Evolutionary conservation across 2,797 vertebrate species (phyloP), one percentile per base, ranked within the genome.

Genomic region (Vultur gryphus): DNA sequence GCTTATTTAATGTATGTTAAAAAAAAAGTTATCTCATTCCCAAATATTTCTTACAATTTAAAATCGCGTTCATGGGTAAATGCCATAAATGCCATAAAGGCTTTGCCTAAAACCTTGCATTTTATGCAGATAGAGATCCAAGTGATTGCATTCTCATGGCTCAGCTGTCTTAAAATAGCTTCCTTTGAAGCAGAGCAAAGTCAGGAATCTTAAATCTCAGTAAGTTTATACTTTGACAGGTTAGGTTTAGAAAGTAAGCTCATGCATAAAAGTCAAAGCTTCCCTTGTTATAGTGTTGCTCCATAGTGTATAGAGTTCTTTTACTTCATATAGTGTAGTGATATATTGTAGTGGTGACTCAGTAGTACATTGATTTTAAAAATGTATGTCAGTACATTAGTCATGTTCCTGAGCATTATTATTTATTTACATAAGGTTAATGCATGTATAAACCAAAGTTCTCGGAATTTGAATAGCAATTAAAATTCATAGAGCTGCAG

Each of bases 141-240:
- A 91, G 76, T 59, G 62, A 76, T 55, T 87, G 89, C 78, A 88
- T 48, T 44, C 10, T 57, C 31, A 28, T 23, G 54, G 67, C 43
- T 87, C 55, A 58, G 61, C 49, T 75, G 64, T 86, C 91, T 93
- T 55, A 91, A 91, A 79, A 69, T 25, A 92, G 70, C 66, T 96
- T 95, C 76, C 76, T 97, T 83, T 95, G 90, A 92, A 92, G 67
- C 39, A 89, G 23, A 35, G 39, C 35, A 44, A 67, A 90, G 37
- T 59, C 35, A 52, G 31, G 37, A 77, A 84, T 58, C 19, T 23
- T 66, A 62, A 48, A n/a, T 61, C 39, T 82, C 51, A 49, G 33
- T 5, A 80, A 51, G 28, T 51, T 37, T 48, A 21, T 70, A 65
- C 10, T 79, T 76, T 57, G 80, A 80, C 49, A 64, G 55, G 19